Evolutionary conservation across 2,113 vertebrate genomes (phyloP), one percentile per base, ranked within the genome.

Genomic region (Propithecus coquereli): DNA sequence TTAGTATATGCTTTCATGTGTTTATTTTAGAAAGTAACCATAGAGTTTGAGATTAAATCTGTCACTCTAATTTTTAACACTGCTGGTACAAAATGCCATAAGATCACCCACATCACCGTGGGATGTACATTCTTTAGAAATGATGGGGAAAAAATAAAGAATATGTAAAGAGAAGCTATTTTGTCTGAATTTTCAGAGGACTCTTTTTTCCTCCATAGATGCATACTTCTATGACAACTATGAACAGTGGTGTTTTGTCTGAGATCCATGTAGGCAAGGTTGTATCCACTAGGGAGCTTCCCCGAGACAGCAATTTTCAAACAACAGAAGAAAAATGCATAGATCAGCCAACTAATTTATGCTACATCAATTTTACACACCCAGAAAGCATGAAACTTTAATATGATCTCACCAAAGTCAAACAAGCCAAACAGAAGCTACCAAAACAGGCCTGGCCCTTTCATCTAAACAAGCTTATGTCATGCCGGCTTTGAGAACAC

Each of bases 381-480:
- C 0, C 9, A 73, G 93, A 97, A 98, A 92, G 43, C 87, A 43
- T 96, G 92, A 97, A 79, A 93, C 74, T 94, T 97, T 80, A 94
- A 95, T 90, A 50, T 92, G 92, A 97, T 96, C 82, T 92, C 57
- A 95, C 91, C 77, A 96, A 97, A 97, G 94, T 90, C 95, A 97
- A 95, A 96, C 73, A 98, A 97, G 68, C 70, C 87, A 88, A 97
- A 97, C 91, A 92, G 77, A 47, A 98, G 81, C 85, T 82, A 97
- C 82, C 47, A 37, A 87, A 98, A 95, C 71, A 97, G 87, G 63
- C 95, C 96, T 40, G 79, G 73, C 59, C 91, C 88, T 96, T 98
- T 98, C 86, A 98, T 97, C 97, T 97, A 87, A 97, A 97, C 97
- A 90, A 97, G 91, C 82, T 97, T 95, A 86, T 96, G 96, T 96